A percentile compares a stretch with the other conserved stretches of the same genome.
Evolutionary conservation across 2,797 vertebrate genomes (phyloP).

Genomic region (Decapterus maruadsi): DNA sequence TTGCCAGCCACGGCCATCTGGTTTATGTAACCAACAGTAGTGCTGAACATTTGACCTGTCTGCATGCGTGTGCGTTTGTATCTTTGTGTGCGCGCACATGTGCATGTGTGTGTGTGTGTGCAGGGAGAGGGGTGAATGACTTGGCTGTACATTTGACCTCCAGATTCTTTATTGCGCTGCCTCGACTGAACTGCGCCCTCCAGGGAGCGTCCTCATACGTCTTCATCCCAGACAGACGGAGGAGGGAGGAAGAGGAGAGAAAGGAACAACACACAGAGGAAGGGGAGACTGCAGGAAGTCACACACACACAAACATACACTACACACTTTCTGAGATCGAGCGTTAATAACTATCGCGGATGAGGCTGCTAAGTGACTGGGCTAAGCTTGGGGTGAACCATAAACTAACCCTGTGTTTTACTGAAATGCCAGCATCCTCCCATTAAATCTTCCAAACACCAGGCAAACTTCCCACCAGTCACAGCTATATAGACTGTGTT

Average conservation of each 20-base stretch:
- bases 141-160: constrained; percentile 70
- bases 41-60: constrained; percentile 64
- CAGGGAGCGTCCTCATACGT: constrained; percentile 65
- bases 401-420: constrained; percentile 71
- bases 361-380: constrained; percentile 58
- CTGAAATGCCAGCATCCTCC: constrained; percentile 52
- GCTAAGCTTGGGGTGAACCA: constrained; percentile 55
- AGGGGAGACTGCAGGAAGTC: background rate
- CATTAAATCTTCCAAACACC: constrained; percentile 62
- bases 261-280: constrained; percentile 20
- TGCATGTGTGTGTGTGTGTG: constrained; percentile 16
- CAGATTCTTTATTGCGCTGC: constrained; percentile 62
- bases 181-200: constrained; percentile 52
- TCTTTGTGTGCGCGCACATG: constrained; percentile 5
- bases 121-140: constrained; percentile 46
- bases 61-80: background rate
- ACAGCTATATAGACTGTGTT: background rate
- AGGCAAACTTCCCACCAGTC: constrained; percentile 42
- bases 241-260: constrained; percentile 34
- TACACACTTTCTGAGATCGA: constrained; percentile 14
- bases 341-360: constrained; percentile 64
- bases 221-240: constrained; percentile 64
- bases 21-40: constrained; percentile 75
- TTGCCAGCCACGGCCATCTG: constrained; percentile 71
- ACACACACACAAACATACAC: constrained; percentile 7